Conservation (phyloP, 2,888 invertebrate genomes). For the Synergus umbraculus region DNA sequence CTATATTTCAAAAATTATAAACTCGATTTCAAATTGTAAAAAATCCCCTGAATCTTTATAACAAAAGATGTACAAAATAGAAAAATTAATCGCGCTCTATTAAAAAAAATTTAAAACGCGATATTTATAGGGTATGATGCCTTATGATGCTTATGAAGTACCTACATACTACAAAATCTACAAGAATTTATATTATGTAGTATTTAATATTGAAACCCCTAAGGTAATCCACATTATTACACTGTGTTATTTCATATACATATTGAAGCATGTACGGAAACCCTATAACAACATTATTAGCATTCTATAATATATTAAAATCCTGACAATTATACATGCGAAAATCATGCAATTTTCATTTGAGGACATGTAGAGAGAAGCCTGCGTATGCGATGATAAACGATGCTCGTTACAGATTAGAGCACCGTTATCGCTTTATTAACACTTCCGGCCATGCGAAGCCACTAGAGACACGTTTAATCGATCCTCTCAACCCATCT, state of each 20-base stretch:
- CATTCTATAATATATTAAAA: background rate
- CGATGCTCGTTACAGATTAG: slow-evolving; percentile 40
- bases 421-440: slow-evolving; percentile 40
- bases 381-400: slow-evolving; percentile 33
- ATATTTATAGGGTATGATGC: too few species aligned
- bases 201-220: background rate
- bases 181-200: background rate
- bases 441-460: slow-evolving; percentile 42
- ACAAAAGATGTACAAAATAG: too few species aligned
- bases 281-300: background rate
- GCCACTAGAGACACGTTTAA: slow-evolving; percentile 40
- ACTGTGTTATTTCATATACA: background rate
- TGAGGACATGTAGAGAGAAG: slow-evolving; percentile 13
- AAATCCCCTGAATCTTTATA: too few species aligned
- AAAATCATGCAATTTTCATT: slow-evolving; percentile 6
- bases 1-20: too few species aligned
- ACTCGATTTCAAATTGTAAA: too few species aligned
- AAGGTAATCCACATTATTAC: background rate
- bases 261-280: background rate
- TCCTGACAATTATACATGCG: background rate
- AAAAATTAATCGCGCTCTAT: too few species aligned
- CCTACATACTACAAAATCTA: too few species aligned
- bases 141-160: too few species aligned
- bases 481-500: slow-evolving; percentile 40
- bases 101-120: too few species aligned